These are phyloP conservation scores for Bombus picipes DNA, from an alignment of 1,140 invertebrate species.

Conservation along the genomic window DNA sequence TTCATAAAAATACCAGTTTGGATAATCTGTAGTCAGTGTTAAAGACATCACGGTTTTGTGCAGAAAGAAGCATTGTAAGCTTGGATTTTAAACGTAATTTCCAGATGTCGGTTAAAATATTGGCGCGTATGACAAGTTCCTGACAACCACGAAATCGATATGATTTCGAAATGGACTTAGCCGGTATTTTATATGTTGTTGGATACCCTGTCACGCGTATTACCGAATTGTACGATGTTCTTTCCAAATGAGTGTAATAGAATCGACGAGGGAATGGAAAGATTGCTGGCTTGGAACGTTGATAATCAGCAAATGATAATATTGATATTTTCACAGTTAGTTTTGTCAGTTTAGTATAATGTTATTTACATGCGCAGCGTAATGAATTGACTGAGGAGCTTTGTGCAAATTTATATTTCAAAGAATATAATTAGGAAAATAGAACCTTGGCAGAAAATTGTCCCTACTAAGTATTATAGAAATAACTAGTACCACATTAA, in stretches of 20 bases:
- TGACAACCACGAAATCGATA: conserved; percentile 9
- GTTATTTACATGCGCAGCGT: neutral
- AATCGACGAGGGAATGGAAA: neutral
- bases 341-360: neutral
- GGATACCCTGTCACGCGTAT: neutral
- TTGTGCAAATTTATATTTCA: no score
- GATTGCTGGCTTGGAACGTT: neutral
- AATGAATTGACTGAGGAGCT: neutral
- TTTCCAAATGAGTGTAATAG: neutral
- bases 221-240: neutral
- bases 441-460: no score
- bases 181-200: neutral
- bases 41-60: conserved; percentile 39
- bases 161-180: neutral
- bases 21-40: neutral
- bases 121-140: neutral
- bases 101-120: conserved; percentile 11
- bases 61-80: neutral
- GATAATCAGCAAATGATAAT: neutral
- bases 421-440: no score
- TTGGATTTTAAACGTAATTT: conserved; percentile 46
- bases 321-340: neutral
- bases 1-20: no score
- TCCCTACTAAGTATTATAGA: no score
- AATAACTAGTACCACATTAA: no score